A percentile compares a stretch with the other conserved stretches of the same genome.
These are phyloP conservation scores for Lithodes maja DNA, from an alignment of 2,888 invertebrate species.

Conservation along the genomic window DNA sequence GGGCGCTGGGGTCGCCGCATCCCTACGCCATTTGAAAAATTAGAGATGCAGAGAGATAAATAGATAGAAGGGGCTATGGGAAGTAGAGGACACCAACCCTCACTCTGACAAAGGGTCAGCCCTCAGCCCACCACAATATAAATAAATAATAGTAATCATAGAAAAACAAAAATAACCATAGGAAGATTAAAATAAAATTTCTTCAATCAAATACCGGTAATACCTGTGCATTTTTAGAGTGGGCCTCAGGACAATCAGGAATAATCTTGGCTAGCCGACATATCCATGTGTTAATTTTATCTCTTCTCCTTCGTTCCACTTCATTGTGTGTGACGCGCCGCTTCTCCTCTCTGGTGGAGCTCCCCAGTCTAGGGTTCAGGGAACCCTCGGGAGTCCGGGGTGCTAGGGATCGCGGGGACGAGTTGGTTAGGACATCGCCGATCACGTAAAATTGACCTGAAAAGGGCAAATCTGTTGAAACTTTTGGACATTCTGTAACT, in stretches of 20 bases:
- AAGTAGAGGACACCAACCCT: too few species aligned
- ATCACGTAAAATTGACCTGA: conserved; percentile 67
- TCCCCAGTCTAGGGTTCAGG: conserved; percentile 43
- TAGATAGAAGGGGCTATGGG: too few species aligned
- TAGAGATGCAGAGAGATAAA: too few species aligned
- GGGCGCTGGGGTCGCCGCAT: too few species aligned
- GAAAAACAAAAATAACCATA: too few species aligned
- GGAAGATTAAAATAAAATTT: too few species aligned
- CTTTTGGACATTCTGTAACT: too few species aligned
- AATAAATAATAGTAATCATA: too few species aligned
- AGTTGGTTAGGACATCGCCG: conserved; percentile 62
- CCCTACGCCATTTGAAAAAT: too few species aligned
- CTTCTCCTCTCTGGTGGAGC: conserved; percentile 68
- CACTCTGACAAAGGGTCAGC: too few species aligned
- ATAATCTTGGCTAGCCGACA: conserved; percentile 92
- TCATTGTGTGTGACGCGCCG: conserved; percentile 95
- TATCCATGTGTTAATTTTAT: conserved; percentile 98
- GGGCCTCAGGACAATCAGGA: conserved; percentile 67
- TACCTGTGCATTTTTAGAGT: conserved; percentile 60
- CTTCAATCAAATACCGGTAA: background rate
- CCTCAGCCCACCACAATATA: too few species aligned
- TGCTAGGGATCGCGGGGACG: conserved; percentile 44
- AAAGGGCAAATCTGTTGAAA: background rate
- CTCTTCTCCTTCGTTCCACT: conserved; percentile 93
- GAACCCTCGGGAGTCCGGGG: conserved; percentile 45